Evolutionary conservation across 2,888 invertebrate species (phyloP), one percentile per base, ranked within the genome.

Genomic region (Labia minor): DNA sequence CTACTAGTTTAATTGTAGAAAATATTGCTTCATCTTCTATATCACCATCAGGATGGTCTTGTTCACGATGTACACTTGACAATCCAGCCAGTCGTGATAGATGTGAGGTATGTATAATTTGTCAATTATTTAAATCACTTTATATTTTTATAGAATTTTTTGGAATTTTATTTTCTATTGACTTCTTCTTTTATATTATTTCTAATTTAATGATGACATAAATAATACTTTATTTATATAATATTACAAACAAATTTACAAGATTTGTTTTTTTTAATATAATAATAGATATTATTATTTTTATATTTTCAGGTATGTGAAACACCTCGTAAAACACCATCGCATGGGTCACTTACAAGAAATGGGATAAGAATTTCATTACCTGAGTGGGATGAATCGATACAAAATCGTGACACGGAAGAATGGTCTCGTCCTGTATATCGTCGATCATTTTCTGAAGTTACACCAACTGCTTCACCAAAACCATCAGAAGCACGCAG

Each of bases 51-150:
- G 63, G 63, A 14, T 89, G 89, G 89, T 83, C 86, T 14, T 89
- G 89, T 74, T 82, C 82, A 72, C 83, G 87, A 73, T 91, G 91
- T 75, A 91, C 91, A 0, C 77, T 90, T 37, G 84, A 88, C 71
- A 91, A 91, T 78, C 81, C 84, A 65, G 82, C 83, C 0, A 82
- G 83, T 21, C 80, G 83, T 69, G 82, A 84, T 4, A 82, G 86
- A 69, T 91, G 91, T 76, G 87, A 87, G 72, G 87, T 49, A 49
- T 6, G 14, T 49, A 49, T 49, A n/a, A 8, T 33, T 33, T 33
- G 6, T n/a, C n/a, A n/a, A n/a, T n/a, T n/a, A n/a, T n/a, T n/a
- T n/a, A n/a, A n/a, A n/a, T n/a, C n/a, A n/a, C n/a, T n/a, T n/a
- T n/a, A n/a, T n/a, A n/a, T n/a, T n/a, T n/a, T n/a, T n/a, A n/a